phyloP scores from a whole-genome alignment of 2,797 vertebrate genomes.

The Hafferia zeledoni region DNA sequence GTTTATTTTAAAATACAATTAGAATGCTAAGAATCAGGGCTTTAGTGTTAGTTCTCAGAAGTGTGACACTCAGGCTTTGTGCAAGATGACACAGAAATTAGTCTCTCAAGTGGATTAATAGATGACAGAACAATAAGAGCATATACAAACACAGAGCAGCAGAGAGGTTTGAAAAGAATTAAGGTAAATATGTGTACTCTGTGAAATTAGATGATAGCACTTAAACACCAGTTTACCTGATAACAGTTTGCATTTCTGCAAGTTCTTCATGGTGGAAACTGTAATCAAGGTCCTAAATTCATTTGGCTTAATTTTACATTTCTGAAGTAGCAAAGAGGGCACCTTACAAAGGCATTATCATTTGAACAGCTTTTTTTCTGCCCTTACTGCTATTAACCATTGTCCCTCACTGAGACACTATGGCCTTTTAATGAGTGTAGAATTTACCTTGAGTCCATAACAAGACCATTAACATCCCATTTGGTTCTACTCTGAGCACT shows the following conservation, averaged over 20 bases:
- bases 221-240: neutral
- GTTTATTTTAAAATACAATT: neutral
- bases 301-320: conserved; percentile 1
- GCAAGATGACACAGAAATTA: neutral
- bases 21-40: neutral
- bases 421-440: conserved; percentile 5
- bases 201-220: neutral
- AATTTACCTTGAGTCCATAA: conserved; percentile 42
- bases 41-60: neutral
- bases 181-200: neutral
- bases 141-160: neutral
- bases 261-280: neutral
- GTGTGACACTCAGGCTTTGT: neutral
- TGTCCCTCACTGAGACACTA: neutral
- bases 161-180: neutral
- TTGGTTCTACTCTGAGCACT: neutral
- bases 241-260: neutral
- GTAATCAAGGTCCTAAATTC: conserved; percentile 27
- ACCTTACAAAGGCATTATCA: neutral
- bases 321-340: conserved; percentile 9
- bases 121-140: neutral
- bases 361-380: neutral
- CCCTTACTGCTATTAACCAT: neutral
- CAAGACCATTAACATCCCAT: conserved; percentile 22
- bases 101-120: neutral